A percentile compares a stretch with the other conserved stretches of the same genome.
Evolutionary conservation across 2,797 vertebrate species (phyloP).

Genomic region (Acanthis flammea): DNA sequence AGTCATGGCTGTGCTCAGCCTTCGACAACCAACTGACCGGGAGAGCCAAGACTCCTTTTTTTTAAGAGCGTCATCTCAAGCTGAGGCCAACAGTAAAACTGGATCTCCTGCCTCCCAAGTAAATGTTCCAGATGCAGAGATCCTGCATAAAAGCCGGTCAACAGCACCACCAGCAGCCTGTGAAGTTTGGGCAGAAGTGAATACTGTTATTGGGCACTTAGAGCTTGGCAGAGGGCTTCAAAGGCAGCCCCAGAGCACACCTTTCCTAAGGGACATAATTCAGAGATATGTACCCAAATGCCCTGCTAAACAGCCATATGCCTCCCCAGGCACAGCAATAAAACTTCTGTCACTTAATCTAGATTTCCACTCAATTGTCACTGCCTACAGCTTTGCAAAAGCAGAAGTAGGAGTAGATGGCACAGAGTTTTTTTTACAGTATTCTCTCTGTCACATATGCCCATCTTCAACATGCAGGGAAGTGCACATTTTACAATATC

Average conservation of each 20-base stretch:
- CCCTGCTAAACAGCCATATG: not conserved
- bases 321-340: not conserved
- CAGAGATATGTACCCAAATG: not conserved
- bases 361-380: not conserved
- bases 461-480: not conserved
- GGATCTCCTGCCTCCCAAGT: not conserved
- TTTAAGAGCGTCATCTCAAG: not conserved
- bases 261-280: not conserved
- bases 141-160: not conserved
- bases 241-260: not conserved
- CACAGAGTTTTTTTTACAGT: not conserved
- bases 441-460: not conserved
- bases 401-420: not conserved
- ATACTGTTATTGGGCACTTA: rapidly evolving
- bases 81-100: not conserved
- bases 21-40: not conserved
- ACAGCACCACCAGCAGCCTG: not conserved
- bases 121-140: not conserved
- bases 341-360: not conserved
- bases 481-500: not conserved
- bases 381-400: not conserved
- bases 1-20: slow-evolving; percentile 17
- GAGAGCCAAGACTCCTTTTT: not conserved
- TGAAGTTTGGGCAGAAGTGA: not conserved
- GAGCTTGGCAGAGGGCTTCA: not conserved